Conservation (phyloP, 2,888 invertebrate genomes). For the Tenodera sinensis region DNA sequence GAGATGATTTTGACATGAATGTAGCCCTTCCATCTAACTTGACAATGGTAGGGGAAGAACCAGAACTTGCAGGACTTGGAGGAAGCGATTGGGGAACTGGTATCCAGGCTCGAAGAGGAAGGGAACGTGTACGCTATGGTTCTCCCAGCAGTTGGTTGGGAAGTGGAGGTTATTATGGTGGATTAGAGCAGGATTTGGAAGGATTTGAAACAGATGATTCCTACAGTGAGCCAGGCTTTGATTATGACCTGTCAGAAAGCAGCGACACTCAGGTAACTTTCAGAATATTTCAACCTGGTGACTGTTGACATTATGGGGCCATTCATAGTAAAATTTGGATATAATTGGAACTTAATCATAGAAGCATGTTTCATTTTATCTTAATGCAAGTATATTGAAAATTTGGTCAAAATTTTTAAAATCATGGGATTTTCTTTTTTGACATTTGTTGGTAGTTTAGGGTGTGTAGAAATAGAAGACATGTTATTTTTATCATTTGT, state of each 20-base stretch:
- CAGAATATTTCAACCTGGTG: too few species aligned
- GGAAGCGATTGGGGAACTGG: conserved; percentile 37
- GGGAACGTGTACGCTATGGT: conserved; percentile 45
- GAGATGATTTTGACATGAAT: conserved; percentile 35
- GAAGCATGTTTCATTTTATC: too few species aligned
- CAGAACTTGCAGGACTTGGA: conserved; percentile 24
- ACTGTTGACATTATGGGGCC: too few species aligned
- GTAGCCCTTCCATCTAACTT: conserved; percentile 59
- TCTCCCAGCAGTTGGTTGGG: conserved; percentile 52
- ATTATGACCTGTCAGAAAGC: conserved; percentile 45
- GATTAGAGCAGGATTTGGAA: conserved; percentile 45
- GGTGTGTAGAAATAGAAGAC: too few species aligned
- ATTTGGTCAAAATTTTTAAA: too few species aligned
- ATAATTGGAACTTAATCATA: too few species aligned
- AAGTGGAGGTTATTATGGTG: conserved; percentile 40
- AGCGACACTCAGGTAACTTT: conserved; percentile 40
- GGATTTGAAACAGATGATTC: conserved; percentile 52
- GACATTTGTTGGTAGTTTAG: too few species aligned
- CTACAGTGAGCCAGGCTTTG: conserved; percentile 39
- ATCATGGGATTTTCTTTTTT: too few species aligned
- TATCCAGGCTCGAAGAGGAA: conserved; percentile 34
- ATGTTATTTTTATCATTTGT: too few species aligned
- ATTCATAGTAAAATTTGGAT: too few species aligned
- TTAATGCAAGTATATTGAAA: too few species aligned
- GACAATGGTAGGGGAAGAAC: conserved; percentile 48